Conservation (phyloP, 1,140 invertebrate genomes). For the Paraescarpia echinospica region DNA sequence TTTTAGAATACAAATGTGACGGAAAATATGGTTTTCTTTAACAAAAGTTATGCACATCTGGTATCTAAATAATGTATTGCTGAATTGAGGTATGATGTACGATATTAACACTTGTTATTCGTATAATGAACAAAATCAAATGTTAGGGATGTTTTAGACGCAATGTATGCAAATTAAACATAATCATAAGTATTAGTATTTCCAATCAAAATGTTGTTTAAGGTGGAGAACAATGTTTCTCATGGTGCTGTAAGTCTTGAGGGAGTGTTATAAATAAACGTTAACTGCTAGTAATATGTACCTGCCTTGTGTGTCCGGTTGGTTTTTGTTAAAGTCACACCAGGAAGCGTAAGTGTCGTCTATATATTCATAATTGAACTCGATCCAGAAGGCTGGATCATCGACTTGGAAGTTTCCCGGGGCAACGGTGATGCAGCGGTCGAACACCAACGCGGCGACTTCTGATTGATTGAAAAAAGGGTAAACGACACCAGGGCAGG, state of each 20-base stretch:
- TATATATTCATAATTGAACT: slow-evolving; percentile 13
- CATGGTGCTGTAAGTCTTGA: too few relatives aligned
- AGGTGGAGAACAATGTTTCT: neutral
- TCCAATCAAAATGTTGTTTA: neutral
- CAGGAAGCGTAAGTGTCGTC: slow-evolving; percentile 11
- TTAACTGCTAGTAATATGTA: neutral
- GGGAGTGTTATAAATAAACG: neutral
- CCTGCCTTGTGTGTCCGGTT: neutral
- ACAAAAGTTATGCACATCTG: neutral
- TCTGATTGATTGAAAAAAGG: neutral
- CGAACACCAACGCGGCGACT: neutral
- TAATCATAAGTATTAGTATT: neutral
- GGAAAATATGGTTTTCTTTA: neutral
- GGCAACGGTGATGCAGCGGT: slow-evolving; percentile 5
- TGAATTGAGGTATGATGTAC: neutral
- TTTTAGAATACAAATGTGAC: neutral
- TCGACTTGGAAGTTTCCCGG: neutral
- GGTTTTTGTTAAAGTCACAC: neutral
- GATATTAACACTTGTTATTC: neutral
- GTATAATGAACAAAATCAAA: neutral
- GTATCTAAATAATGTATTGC: neutral
- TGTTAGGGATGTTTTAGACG: neutral
- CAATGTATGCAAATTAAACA: neutral
- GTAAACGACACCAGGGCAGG: neutral
- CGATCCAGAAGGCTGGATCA: neutral